Base-by-base conservation (phyloP, 2,888 invertebrate genomes). In the Rhagonycha fulva region DNA sequence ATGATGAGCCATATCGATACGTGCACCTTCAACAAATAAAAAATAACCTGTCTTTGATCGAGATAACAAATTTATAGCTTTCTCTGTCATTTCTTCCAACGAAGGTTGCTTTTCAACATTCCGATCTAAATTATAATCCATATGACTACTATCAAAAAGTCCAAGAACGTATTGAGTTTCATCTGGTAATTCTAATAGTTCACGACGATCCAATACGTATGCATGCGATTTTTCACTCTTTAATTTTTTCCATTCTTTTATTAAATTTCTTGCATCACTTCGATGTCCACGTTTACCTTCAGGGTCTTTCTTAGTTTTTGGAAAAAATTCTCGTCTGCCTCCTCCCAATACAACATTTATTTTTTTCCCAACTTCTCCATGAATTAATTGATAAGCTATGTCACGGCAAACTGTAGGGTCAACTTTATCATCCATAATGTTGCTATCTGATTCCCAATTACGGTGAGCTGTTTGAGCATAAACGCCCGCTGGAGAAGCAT, bases 281-380 rank as follows among this genome's bases (percentile, higher is more conserved):
- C 68, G 24, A 30, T 14, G 7, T 19, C 68, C 68, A 14, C 12
- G 63, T 66, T 5, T 89, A 89, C 72, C 75, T 26, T 61, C 63
- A 0, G 89, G 89, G 84, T 90, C 91, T 71, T 82, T 81, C 0
- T 82, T 83, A 4, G 87, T 85, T 66, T 90, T 91, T 0, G 93
- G 92, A 2, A 93, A 85, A 79, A 96, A 92, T 80, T 93, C 91
- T 1, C 88, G 86, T 9, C 93, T 88, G 0, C 95, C 96, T 4
- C 96, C 95, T 0, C 95, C 96, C 85, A 95, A 88, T 63, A 95
- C 91, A 0, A 95, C 95, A 87, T 94, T 93, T n/a, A 94, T 90
- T 70, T 92, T 89, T 67, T 88, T 88, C 0, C 95, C 95, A 68
- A 94, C 93, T 19, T 90, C 89, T 9, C 90, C 89, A 66, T 90